Conservation (phyloP, 53 echinoderm and acorn worm species). For the Paracentrotus lividus region DNA sequence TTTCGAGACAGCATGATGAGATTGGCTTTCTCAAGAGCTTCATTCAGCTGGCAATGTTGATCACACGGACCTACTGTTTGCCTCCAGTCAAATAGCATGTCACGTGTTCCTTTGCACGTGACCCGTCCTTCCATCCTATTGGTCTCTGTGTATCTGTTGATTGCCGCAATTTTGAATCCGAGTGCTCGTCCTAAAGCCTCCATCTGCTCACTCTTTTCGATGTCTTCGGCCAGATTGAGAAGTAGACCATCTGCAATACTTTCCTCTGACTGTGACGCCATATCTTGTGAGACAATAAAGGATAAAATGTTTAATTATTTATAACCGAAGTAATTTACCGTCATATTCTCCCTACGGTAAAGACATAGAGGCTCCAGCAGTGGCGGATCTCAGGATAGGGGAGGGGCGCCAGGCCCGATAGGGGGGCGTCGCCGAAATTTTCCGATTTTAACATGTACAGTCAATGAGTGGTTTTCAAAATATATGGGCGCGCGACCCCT, state of each 20-base stretch:
- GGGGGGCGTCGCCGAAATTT: too few species aligned
- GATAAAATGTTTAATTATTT: too few species aligned
- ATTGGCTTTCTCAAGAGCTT: not conserved
- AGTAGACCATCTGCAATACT: not conserved
- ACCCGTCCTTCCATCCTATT: not conserved
- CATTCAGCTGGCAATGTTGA: not conserved
- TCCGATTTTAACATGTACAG: too few species aligned
- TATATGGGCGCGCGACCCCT: too few species aligned
- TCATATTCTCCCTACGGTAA: too few species aligned
- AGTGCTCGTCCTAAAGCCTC: not conserved
- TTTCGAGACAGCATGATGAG: not conserved
- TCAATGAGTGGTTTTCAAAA: too few species aligned
- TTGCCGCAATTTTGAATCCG: not conserved
- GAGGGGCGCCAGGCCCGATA: too few species aligned
- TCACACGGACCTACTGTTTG: not conserved
- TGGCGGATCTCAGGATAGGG: too few species aligned
- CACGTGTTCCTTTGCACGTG: not conserved
- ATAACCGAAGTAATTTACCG: too few species aligned
- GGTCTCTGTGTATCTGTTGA: not conserved
- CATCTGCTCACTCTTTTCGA: not conserved
- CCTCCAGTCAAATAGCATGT: not conserved
- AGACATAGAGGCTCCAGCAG: too few species aligned
- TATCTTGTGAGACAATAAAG: too few species aligned
- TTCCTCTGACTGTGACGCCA: too few species aligned
- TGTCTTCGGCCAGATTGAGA: not conserved